phyloP scores from a whole-genome alignment of 37 sponge, comb jelly and placozoan genomes.

The Oopsacas minuta region DNA sequence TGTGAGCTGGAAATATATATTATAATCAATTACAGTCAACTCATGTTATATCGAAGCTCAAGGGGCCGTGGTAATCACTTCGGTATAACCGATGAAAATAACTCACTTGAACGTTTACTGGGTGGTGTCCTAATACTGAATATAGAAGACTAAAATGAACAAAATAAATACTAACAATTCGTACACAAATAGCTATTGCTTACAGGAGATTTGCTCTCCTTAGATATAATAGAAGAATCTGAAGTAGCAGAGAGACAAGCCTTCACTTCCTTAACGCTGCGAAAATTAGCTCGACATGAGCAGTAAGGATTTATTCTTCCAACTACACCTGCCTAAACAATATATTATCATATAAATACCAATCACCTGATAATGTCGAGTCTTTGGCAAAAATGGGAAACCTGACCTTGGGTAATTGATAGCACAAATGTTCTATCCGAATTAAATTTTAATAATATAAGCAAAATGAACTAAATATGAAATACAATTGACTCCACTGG shows the following conservation, averaged over 20 bases:
- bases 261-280: constrained; percentile 5
- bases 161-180: background rate
- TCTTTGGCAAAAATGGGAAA: too few relatives aligned
- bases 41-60: too few relatives aligned
- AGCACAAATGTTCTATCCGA: too few relatives aligned
- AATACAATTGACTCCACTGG: too few relatives aligned
- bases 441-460: too few relatives aligned
- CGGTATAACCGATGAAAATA: too few relatives aligned
- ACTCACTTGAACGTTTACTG: background rate
- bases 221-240: background rate
- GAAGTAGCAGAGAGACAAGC: background rate
- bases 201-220: background rate
- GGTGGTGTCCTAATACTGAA: background rate
- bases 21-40: too few relatives aligned
- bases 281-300: background rate
- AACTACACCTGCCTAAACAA: background rate
- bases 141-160: background rate
- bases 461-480: too few relatives aligned
- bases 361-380: too few relatives aligned
- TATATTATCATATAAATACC: too few relatives aligned
- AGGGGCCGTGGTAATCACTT: too few relatives aligned
- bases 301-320: constrained; percentile 9
- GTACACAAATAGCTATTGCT: background rate
- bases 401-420: too few relatives aligned
- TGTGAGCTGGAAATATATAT: background rate